phyloP scores from a whole-genome alignment of 1,140 invertebrate species.

The Lordiphosa stackelbergi region DNA sequence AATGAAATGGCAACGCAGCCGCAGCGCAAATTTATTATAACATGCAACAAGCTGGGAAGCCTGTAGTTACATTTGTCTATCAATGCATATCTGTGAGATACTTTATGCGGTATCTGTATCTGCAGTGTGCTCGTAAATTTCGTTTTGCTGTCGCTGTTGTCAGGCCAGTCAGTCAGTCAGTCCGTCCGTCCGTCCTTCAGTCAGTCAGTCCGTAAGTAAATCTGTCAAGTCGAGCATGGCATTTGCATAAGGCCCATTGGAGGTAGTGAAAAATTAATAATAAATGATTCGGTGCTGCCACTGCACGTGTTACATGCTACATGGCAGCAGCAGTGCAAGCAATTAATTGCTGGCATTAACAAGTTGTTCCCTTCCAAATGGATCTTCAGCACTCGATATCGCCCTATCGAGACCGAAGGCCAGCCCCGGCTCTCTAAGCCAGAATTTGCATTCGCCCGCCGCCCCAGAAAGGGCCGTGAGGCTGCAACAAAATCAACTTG shows the following conservation, averaged over 20 bases:
- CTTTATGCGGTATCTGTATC: conserved; percentile 67
- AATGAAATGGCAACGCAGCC: conserved; percentile 17
- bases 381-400: conserved; percentile 5
- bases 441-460: conserved; percentile 1
- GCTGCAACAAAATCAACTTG: conserved; percentile 47
- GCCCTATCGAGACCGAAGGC: conserved; percentile 6
- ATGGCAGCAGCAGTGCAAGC: conserved; percentile 3
- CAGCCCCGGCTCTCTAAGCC: background rate
- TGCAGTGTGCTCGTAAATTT: conserved; percentile 68
- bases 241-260: conserved; percentile 46
- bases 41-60: conserved; percentile 33
- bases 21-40: conserved; percentile 31
- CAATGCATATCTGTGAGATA: conserved; percentile 50
- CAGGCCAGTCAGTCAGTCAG: conserved; percentile 46
- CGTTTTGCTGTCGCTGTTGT: conserved; percentile 55
- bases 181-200: conserved; percentile 31
- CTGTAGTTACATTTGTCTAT: background rate
- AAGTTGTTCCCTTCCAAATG: conserved; percentile 6
- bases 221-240: conserved; percentile 42
- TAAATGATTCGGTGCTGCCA: conserved; percentile 3
- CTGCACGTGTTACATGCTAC: conserved; percentile 11
- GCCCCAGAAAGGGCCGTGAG: conserved; percentile 25
- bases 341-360: conserved; percentile 13
- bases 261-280: conserved; percentile 26
- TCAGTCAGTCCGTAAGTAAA: conserved; percentile 36